Percentiles rank a stretch among this genome's conserved stretches.
Evolutionary conservation across 2,797 vertebrate species (phyloP).

Genomic region (Scleropages formosus): DNA sequence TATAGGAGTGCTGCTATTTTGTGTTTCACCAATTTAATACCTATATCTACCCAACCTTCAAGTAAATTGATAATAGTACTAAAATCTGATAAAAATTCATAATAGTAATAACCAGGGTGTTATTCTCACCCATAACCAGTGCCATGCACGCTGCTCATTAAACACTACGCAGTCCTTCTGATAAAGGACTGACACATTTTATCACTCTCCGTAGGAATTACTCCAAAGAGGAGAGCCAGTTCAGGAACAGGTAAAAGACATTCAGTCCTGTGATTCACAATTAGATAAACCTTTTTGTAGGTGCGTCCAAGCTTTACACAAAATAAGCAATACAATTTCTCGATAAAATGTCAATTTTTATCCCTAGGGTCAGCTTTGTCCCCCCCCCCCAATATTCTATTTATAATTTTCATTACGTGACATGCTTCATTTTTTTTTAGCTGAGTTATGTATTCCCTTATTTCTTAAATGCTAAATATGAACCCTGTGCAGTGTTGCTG

Average conservation of each 20-base stretch:
- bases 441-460: background rate
- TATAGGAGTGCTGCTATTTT: background rate
- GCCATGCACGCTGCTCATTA: background rate
- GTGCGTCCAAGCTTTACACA: background rate
- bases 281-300: background rate
- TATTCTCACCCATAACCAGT: background rate
- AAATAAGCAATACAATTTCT: background rate
- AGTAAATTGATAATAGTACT: background rate
- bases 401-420: background rate
- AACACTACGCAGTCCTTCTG: too few relatives aligned
- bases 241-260: conserved; percentile 61
- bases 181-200: conserved; percentile 47
- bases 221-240: conserved; percentile 66
- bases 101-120: background rate
- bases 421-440: conserved; percentile 5
- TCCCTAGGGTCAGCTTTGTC: background rate
- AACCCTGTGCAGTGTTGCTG: conserved; percentile 3
- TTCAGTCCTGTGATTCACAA: background rate
- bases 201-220: conserved; percentile 57
- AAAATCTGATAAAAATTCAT: too few relatives aligned
- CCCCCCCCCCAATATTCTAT: background rate
- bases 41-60: too few relatives aligned
- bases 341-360: background rate
- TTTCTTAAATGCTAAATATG: background rate
- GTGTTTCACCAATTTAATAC: background rate